phyloP scores from a whole-genome alignment of 2,113 vertebrate genomes.

The Ibidorhyncha struthersii region DNA sequence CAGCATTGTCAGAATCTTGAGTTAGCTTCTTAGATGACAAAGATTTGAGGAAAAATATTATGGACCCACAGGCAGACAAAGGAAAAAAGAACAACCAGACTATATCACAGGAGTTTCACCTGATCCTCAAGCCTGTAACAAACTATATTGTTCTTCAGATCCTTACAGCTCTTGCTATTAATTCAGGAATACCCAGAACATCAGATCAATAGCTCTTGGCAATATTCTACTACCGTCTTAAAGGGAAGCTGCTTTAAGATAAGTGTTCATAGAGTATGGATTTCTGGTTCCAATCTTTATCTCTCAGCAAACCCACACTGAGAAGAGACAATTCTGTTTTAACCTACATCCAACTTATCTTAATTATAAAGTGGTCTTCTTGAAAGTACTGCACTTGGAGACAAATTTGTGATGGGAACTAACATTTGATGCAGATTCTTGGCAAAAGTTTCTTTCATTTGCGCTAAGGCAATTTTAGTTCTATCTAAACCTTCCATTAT shows the following conservation, averaged over 20 bases:
- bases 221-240: background rate
- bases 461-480: background rate
- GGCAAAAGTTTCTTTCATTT: background rate
- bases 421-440: background rate
- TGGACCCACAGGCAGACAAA: background rate
- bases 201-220: background rate
- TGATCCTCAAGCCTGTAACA: background rate
- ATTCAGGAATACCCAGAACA: background rate
- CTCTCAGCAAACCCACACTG: background rate
- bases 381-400: background rate
- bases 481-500: conserved; percentile 16
- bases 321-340: background rate
- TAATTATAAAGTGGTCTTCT: background rate
- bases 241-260: background rate
- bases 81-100: background rate
- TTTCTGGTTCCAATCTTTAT: background rate
- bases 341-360: background rate
- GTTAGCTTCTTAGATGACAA: background rate
- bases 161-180: background rate
- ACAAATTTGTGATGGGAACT: background rate
- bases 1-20: background rate
- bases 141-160: background rate
- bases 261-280: background rate
- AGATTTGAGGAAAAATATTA: background rate
- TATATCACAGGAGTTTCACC: background rate